Evolutionary conservation across 37 sponge, comb jelly and placozoan genomes (phyloP).

Genomic region (Chondrilla cf. caribensis): DNA sequence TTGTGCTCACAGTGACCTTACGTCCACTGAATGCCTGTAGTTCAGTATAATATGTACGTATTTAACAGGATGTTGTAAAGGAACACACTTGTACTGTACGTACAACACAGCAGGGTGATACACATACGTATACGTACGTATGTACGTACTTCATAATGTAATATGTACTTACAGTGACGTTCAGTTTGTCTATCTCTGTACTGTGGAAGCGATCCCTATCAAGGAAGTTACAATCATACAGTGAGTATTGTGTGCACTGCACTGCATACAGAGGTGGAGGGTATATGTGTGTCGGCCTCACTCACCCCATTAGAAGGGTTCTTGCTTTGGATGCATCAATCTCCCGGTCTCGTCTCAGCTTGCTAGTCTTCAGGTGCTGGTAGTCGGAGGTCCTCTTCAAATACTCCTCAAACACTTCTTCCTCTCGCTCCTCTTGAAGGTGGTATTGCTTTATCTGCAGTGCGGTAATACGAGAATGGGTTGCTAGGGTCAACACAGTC

Average conservation of each 20-base stretch:
- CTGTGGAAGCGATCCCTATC: conserved; percentile 52
- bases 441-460: conserved; percentile 42
- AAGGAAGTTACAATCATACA: neutral
- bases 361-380: conserved; percentile 48
- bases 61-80: no score
- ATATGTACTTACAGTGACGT: conserved; percentile 61
- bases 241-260: no score
- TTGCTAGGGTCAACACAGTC: neutral
- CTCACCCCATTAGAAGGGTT: conserved; percentile 1
- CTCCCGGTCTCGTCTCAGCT: conserved; percentile 23
- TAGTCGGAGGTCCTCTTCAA: conserved; percentile 68
- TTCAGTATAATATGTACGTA: no score
- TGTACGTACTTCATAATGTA: neutral
- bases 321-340: conserved; percentile 15
- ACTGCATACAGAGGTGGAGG: no score
- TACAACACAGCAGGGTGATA: no score
- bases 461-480: no score
- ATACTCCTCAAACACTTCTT: conserved; percentile 39
- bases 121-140: neutral
- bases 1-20: conserved; percentile 63
- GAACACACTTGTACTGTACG: no score
- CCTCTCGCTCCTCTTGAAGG: conserved; percentile 34
- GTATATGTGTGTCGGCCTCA: no score
- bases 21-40: conserved; percentile 77
- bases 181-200: conserved; percentile 29